phyloP scores from a whole-genome alignment of 2,888 invertebrate species.

The Diadegma fenestrale region DNA sequence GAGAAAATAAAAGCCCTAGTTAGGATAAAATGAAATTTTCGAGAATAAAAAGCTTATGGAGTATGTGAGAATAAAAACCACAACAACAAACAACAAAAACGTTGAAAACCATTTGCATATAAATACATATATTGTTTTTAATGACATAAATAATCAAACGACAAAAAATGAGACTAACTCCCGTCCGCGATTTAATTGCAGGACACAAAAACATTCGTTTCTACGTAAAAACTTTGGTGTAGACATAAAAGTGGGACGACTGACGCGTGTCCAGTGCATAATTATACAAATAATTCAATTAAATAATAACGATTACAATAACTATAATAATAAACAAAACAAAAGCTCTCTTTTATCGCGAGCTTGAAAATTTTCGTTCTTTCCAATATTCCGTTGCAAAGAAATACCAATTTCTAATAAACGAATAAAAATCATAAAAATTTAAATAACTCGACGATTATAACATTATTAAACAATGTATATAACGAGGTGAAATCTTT shows the following conservation, averaged over 20 bases:
- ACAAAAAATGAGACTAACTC: conserved; percentile 64
- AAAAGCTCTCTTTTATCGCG: conserved; percentile 33
- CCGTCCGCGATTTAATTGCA: conserved; percentile 64
- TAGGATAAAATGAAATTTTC: conserved; percentile 74
- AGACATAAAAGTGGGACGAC: conserved; percentile 20
- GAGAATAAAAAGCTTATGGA: conserved; percentile 55
- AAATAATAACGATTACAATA: conserved; percentile 16
- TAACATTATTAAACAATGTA: conserved; percentile 73
- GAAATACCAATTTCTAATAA: background rate
- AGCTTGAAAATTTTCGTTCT: conserved; percentile 10
- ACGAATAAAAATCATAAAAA: conserved; percentile 12
- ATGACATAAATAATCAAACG: conserved; percentile 29
- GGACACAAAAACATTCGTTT: conserved; percentile 50
- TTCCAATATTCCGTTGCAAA: conserved; percentile 7
- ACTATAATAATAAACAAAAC: background rate
- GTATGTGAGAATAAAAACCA: conserved; percentile 7
- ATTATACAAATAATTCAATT: background rate
- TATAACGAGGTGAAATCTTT: conserved; percentile 77
- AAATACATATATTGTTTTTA: conserved; percentile 36
- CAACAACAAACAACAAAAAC: background rate
- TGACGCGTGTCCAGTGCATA: conserved; percentile 12
- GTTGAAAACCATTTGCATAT: conserved; percentile 40
- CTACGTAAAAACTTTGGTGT: conserved; percentile 37
- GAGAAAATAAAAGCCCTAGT: conserved; percentile 69
- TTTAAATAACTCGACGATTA: conserved; percentile 75